phyloP scores from a whole-genome alignment of 2,797 vertebrate species.

The Ptychobarbus kaznakovi region DNA sequence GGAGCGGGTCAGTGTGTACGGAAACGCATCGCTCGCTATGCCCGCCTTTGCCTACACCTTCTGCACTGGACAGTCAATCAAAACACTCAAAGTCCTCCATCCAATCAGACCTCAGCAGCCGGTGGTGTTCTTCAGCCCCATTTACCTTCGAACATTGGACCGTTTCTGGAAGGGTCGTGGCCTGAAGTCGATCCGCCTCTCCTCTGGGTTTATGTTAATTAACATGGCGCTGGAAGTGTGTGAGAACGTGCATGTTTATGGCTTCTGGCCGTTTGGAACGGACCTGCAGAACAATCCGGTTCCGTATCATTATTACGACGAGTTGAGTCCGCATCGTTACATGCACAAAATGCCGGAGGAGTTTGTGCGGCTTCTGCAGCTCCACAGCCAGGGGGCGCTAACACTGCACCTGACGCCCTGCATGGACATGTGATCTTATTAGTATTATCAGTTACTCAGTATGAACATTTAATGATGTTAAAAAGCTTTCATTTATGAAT shows the following conservation, averaged over 20 bases:
- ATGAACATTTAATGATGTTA: too few species aligned
- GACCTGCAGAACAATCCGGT: slow-evolving; percentile 19
- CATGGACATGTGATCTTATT: not conserved
- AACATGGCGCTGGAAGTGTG: slow-evolving; percentile 64
- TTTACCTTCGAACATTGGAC: slow-evolving; percentile 47
- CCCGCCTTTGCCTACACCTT: slow-evolving; percentile 46
- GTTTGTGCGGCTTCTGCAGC: slow-evolving; percentile 52
- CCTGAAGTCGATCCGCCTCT: slow-evolving; percentile 35
- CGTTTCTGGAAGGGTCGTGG: slow-evolving; percentile 49
- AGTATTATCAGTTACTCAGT: too few species aligned
- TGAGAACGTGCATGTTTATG: slow-evolving; percentile 60
- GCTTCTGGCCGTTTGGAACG: slow-evolving; percentile 65
- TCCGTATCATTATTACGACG: slow-evolving; percentile 64
- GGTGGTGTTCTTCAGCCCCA: slow-evolving; percentile 56
- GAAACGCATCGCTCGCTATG: slow-evolving; percentile 52
- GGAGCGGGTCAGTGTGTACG: slow-evolving; percentile 29
- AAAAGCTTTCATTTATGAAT: too few species aligned
- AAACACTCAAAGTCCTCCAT: slow-evolving; percentile 27
- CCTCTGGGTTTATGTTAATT: slow-evolving; percentile 60
- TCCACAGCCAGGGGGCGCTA: slow-evolving; percentile 63
- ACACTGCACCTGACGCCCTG: slow-evolving; percentile 57
- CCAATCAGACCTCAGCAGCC: slow-evolving; percentile 47
- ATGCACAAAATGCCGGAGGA: slow-evolving; percentile 61
- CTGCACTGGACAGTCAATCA: not conserved
- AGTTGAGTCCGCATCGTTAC: fast-evolving